Percentiles rank a stretch among this genome's conserved stretches.
Conservation (phyloP, 2,888 invertebrate species). For the Subacronicta megacephala region DNA sequence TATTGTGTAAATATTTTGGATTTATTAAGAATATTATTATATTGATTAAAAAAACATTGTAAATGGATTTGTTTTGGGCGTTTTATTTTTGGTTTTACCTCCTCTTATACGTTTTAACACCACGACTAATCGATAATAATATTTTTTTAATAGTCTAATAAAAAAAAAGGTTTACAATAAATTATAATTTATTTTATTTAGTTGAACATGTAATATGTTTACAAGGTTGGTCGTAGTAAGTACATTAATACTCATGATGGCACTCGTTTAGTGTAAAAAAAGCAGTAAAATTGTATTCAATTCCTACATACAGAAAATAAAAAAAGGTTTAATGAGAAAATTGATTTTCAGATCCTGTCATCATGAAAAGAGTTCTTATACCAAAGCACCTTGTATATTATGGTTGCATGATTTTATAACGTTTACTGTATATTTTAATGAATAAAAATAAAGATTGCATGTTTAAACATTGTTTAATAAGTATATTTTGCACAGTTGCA, state of each 20-base stretch:
- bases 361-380: too few relatives aligned
- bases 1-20: conserved; percentile 90
- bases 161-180: conserved; percentile 21
- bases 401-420: background rate
- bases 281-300: background rate
- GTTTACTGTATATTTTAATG: background rate
- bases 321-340: background rate
- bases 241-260: conserved; percentile 31
- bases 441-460: conserved; percentile 23
- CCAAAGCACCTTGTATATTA: too few relatives aligned
- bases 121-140: too few relatives aligned
- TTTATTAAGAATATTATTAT: conserved; percentile 89
- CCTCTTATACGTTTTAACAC: background rate
- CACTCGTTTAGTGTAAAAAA: conserved; percentile 1
- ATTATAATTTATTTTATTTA: conserved; percentile 36
- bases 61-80: conserved; percentile 70
- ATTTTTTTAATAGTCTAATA: too few relatives aligned
- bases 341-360: too few relatives aligned
- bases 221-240: conserved; percentile 18
- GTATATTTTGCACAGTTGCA: conserved; percentile 9
- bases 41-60: conserved; percentile 90
- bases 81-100: conserved; percentile 69
- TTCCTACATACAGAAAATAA: background rate
- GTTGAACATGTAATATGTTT: conserved; percentile 11
- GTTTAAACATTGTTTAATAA: conserved; percentile 51